A percentile compares a stretch with the other conserved stretches of the same genome.
phyloP scores from a whole-genome alignment of 2,113 vertebrate genomes.

The Naja naja region DNA sequence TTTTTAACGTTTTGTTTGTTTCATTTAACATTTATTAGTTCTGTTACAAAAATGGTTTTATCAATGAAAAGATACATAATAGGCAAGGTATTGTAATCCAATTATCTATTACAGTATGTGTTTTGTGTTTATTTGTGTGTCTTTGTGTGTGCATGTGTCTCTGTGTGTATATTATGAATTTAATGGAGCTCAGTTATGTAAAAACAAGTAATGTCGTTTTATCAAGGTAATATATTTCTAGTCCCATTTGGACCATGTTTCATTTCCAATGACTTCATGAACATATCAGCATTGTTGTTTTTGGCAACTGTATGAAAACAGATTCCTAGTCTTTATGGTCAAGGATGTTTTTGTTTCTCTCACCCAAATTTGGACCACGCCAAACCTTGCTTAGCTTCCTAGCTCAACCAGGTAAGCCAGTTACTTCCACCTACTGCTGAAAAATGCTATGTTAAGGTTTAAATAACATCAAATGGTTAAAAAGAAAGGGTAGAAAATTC shows the following conservation, averaged over 20 bases:
- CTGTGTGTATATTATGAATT: not conserved
- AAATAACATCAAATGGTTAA: slow-evolving; percentile 18
- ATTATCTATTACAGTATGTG: slow-evolving; percentile 53
- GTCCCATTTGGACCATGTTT: not conserved
- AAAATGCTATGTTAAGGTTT: not conserved
- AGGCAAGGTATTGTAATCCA: slow-evolving; percentile 58
- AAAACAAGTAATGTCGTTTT: not conserved
- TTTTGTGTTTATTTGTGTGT: not conserved
- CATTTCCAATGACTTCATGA: not conserved
- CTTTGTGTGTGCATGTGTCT: slow-evolving; percentile 3
- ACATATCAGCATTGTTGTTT: not conserved
- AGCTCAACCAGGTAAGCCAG: not conserved
- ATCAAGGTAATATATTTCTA: not conserved
- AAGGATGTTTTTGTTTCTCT: not conserved
- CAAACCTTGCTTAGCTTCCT: not conserved
- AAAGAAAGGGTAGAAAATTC: not conserved
- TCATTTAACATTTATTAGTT: slow-evolving; percentile 41
- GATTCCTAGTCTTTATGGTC: not conserved
- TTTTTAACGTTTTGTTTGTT: too few species aligned
- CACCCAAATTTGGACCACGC: not conserved
- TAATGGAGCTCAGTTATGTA: not conserved
- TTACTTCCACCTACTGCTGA: not conserved
- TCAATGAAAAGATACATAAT: slow-evolving; percentile 55
- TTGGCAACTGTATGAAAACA: not conserved
- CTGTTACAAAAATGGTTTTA: slow-evolving; percentile 51